Evolutionary conservation across 2,113 vertebrate species (phyloP), one percentile per base, ranked within the genome.

Genomic region (Alethe castanea): DNA sequence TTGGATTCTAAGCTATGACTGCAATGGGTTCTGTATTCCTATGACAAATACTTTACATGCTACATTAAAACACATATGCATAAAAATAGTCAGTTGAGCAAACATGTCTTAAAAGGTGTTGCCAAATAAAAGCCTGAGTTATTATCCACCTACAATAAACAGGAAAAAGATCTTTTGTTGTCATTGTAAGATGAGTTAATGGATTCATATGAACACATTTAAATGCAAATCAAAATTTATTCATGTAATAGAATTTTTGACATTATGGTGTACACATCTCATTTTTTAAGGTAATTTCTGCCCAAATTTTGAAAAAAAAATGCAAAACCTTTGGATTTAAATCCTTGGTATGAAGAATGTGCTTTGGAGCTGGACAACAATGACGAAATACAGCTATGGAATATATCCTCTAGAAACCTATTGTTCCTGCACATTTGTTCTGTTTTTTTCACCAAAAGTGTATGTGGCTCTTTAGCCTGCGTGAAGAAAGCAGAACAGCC

Each of bases 151-250:
- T 79, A 48, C 73, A 84, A 64, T 71, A 87, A 86, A 81, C 38
- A 84, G n/a, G 28, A 62, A 82, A 87, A 91, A 87, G 31, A 67
- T 64, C 48, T 72, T 91, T 89, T 80, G 42, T 88, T 93, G 29
- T 80, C 59, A 73, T 47, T 82, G 26, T 88, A 82, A 88, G 66
- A 90, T 54, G 29, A 90, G 33, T 66, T 73, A 90, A 90, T 77
- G 52, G 35, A 65, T 85, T 91, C 4, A 0, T 66, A 47, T n/a
- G 26, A 90, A 42, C 25, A 82, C 14, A 59, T 80, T 91, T 82
- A 88, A 93, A 82, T 69, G 80, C 87, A 94, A 77, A 92, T 62
- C 42, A 81, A 70, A 69, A 80, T 80, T 66, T 83, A 95, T 90
- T 90, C 59, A 28, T 72, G 33, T 54, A 93, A 54, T 76, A 24